These are phyloP conservation scores for Strigamia maritima DNA, from an alignment of 2,888 invertebrate genomes.

Conservation along the genomic window DNA sequence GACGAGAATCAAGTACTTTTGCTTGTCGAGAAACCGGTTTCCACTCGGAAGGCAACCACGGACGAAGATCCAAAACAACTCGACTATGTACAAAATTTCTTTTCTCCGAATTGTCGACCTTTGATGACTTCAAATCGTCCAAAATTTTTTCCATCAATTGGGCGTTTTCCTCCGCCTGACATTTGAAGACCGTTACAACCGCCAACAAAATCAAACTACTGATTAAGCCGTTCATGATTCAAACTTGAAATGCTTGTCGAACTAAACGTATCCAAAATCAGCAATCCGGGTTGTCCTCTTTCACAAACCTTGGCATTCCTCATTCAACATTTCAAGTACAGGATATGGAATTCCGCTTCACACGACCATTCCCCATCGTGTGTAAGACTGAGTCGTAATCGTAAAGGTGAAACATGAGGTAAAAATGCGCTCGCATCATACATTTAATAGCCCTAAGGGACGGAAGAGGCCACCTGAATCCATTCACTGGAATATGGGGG, in stretches of 20 bases:
- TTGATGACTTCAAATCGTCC: neutral
- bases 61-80: neutral
- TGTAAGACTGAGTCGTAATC: neutral
- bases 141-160: neutral
- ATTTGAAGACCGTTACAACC: neutral
- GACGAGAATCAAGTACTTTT: neutral
- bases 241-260: neutral
- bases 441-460: neutral
- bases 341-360: neutral
- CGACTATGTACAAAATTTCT: neutral
- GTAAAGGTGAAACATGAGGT: slow-evolving; percentile 4
- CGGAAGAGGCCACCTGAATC: slow-evolving; percentile 4
- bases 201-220: neutral
- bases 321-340: neutral
- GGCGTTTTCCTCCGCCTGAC: neutral
- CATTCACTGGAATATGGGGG: slow-evolving; percentile 4
- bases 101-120: neutral
- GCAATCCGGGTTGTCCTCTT: neutral
- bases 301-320: neutral
- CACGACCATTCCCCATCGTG: neutral
- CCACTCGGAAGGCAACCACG: neutral
- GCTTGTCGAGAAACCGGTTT: neutral
- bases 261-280: neutral
- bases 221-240: neutral
- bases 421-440: neutral